Conservation (phyloP, 2,888 invertebrate genomes). For the Hoplodrina ambigua region DNA sequence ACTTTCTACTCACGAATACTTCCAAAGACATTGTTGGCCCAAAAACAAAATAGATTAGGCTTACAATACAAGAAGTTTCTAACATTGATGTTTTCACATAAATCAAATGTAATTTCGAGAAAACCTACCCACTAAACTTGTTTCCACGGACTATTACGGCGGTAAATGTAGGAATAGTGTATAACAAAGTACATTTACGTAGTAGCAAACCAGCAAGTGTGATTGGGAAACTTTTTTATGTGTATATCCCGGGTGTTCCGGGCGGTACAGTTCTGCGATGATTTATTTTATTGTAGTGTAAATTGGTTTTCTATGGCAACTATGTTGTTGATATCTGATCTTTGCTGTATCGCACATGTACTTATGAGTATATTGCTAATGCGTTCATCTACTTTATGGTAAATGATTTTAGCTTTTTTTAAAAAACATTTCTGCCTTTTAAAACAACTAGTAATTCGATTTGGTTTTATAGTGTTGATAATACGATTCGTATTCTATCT, state of each 20-base stretch:
- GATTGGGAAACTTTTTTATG: conserved; percentile 72
- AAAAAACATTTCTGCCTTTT: too few relatives aligned
- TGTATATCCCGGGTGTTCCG: conserved; percentile 48
- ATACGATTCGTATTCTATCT: too few relatives aligned
- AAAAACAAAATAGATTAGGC: conserved; percentile 54
- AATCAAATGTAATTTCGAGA: conserved; percentile 64
- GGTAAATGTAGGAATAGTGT: conserved; percentile 54
- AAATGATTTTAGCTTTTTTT: background rate
- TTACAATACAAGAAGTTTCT: conserved; percentile 43
- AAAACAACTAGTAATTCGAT: too few relatives aligned
- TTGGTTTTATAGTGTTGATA: too few relatives aligned
- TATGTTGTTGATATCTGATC: conserved; percentile 15
- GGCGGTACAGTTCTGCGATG: conserved; percentile 43
- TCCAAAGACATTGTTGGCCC: conserved; percentile 20
- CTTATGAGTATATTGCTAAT: conserved; percentile 1
- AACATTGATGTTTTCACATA: conserved; percentile 50
- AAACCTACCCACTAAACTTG: conserved; percentile 58
- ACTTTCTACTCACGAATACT: conserved; percentile 4
- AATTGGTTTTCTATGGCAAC: conserved; percentile 51
- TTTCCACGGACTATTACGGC: conserved; percentile 48
- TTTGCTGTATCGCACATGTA: conserved; percentile 2
- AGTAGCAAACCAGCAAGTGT: conserved; percentile 62
- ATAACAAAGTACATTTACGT: conserved; percentile 55
- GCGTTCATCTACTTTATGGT: background rate
- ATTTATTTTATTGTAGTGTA: conserved; percentile 65